These are phyloP conservation scores for Pocillopora grandis DNA, from an alignment of 92 coral and sea anemone species.

Conservation along the genomic window DNA sequence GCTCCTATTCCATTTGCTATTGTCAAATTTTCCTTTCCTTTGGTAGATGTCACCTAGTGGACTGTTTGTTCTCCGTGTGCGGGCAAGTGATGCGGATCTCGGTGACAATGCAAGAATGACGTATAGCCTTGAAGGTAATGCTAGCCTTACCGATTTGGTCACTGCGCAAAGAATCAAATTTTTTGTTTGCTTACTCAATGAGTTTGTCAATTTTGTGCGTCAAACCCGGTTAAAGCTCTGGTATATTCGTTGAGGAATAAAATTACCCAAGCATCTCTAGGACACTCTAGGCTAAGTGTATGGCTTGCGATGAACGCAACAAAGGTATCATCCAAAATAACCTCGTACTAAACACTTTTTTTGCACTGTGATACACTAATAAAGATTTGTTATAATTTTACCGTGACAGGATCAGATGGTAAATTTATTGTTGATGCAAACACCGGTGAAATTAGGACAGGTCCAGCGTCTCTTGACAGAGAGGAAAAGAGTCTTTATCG, in stretches of 20 bases:
- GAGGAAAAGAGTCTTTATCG: slow-evolving; percentile 70
- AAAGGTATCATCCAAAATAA: background rate
- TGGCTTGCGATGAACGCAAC: background rate
- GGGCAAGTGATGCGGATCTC: slow-evolving; percentile 84
- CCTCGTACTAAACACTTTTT: no score
- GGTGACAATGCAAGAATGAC: slow-evolving; percentile 78
- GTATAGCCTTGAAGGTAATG: slow-evolving; percentile 78
- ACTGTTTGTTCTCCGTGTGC: slow-evolving; percentile 74
- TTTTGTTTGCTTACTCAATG: background rate
- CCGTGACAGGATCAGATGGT: slow-evolving; percentile 63
- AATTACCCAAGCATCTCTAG: no score
- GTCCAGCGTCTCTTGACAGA: slow-evolving; percentile 70
- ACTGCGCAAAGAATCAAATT: background rate
- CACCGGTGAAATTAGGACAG: slow-evolving; percentile 90
- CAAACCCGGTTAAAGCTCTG: no score
- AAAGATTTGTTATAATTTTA: no score
- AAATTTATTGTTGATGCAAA: slow-evolving; percentile 70
- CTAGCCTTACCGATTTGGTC: background rate
- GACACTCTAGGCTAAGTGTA: background rate
- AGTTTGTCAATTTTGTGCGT: background rate
- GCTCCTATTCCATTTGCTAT: no score
- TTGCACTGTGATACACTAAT: background rate
- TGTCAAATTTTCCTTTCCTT: background rate
- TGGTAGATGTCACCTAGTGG: slow-evolving; percentile 84
- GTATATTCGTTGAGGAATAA: no score